Evolutionary conservation across 2,797 vertebrate species (phyloP).

Genomic region (Sebastes matsubarae): DNA sequence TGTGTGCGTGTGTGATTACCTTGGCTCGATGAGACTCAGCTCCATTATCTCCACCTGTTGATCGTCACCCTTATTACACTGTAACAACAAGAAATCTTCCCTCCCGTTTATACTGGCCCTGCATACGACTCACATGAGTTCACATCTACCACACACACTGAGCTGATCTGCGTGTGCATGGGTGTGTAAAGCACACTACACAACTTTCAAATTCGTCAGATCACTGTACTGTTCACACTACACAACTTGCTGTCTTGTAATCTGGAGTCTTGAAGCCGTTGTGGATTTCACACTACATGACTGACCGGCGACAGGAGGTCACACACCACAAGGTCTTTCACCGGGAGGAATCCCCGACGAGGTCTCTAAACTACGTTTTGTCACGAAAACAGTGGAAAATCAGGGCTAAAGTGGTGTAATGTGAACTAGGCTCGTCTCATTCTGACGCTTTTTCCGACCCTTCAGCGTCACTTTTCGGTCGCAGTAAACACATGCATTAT

Average conservation of each 20-base stretch:
- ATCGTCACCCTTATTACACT: constrained; percentile 46
- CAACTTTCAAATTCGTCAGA: too few species aligned
- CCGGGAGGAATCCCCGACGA: too few species aligned
- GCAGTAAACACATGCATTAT: too few species aligned
- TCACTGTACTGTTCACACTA: too few species aligned
- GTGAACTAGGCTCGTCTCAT: neutral
- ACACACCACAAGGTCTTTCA: too few species aligned
- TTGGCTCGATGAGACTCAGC: constrained; percentile 17
- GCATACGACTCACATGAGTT: constrained; percentile 9
- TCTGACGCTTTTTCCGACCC: too few species aligned
- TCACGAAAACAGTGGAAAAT: too few species aligned
- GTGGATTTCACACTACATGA: too few species aligned
- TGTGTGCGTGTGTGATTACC: constrained; percentile 11
- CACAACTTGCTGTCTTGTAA: neutral
- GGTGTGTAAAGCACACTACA: neutral
- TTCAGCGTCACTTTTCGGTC: too few species aligned
- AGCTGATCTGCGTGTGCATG: neutral
- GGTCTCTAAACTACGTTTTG: too few species aligned
- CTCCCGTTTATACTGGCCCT: constrained; percentile 28
- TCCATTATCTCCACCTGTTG: constrained; percentile 56
- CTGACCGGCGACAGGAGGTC: too few species aligned
- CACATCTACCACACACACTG: constrained; percentile 9
- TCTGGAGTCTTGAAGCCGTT: too few species aligned
- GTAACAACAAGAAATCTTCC: constrained; percentile 39
- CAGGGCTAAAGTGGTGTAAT: neutral